Base-by-base conservation (phyloP, 2,113 vertebrate genomes). In the Xenopus borealis region DNA sequence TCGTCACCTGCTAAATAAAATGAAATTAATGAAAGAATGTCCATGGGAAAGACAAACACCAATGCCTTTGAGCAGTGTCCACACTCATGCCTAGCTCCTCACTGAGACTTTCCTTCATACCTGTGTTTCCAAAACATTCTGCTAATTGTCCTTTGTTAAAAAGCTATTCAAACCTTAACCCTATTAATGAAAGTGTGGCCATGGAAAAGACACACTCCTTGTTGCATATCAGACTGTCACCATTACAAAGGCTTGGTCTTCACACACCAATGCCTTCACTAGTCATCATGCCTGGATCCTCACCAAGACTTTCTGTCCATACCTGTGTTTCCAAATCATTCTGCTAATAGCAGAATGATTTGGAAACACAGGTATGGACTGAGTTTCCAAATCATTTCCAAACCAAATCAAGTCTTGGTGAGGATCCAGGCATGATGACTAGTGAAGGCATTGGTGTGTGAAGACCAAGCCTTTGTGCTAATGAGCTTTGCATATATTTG, bases 161-260 rank as follows among this genome's bases (percentile, higher is more conserved):
- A 3, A 27, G 23, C 23, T 27, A 27, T 27, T 1, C 23, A 2
- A 27, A 27, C 23, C 1, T 27, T 27, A 27, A 27, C 23, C 3
- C 23, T 27, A 1, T 3, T 27, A 27, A 1, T 27, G 23, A 27
- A n/a, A n/a, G n/a, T n/a, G n/a, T n/a, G n/a, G n/a, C n/a, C n/a
- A n/a, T n/a, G n/a, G n/a, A n/a, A 27, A 27, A 27, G 23, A 27
- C 72, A 68, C 72, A 67, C 72, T 75, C 66, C 64, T 57, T 10
- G 27, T 9, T 11, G 16, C 19, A 18, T 7, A 52, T 19, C 19
- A 19, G 5, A 27, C 23, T 73, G 13, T 7, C 19, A 17, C 44
- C 52, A 59, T 40, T 44, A 10, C 10, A 7, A 45, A 52, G 23
- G 0, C 64, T 61, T 61, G 55, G 68, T 61, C 64, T 68, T n/a